phyloP scores from a whole-genome alignment of 1,140 invertebrate species.

The Drosophila pectinifera region DNA sequence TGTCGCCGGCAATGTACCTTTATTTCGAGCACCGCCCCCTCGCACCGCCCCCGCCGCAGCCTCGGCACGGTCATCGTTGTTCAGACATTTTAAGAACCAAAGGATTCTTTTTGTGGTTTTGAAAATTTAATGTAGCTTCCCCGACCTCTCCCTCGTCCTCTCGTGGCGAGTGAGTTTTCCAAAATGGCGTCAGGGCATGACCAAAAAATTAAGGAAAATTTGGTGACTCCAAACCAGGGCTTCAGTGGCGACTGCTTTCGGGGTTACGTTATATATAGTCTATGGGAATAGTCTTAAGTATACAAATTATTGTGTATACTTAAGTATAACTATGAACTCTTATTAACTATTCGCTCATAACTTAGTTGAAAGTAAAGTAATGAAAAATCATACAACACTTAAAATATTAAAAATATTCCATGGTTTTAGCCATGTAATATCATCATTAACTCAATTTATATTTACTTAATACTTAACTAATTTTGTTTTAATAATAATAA shows the following conservation, averaged over 20 bases:
- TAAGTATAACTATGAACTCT: too few species aligned
- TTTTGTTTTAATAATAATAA: too few species aligned
- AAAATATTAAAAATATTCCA: background rate
- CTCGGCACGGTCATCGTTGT: constrained; percentile 50
- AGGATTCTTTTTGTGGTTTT: constrained; percentile 76
- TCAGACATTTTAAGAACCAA: constrained; percentile 79
- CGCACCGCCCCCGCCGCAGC: constrained; percentile 4
- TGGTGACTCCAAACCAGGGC: background rate
- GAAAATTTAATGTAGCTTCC: constrained; percentile 64
- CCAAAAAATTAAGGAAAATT: constrained; percentile 12
- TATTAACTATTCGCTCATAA: too few species aligned
- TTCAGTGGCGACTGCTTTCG: background rate
- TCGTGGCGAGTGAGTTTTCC: constrained; percentile 28
- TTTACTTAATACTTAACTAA: too few species aligned
- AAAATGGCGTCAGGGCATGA: constrained; percentile 61
- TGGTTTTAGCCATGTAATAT: background rate
- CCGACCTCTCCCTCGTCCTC: background rate
- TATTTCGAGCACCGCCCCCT: background rate
- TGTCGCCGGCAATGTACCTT: constrained; percentile 17
- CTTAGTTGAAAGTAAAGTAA: background rate
- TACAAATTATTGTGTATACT: too few species aligned
- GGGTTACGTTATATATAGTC: too few species aligned
- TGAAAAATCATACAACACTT: background rate
- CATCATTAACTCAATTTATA: background rate
- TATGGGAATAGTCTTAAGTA: background rate